A percentile compares a stretch with the other conserved stretches of the same genome.
These are phyloP conservation scores for Rhamnusium bicolor DNA, from an alignment of 2,888 invertebrate species.

Conservation along the genomic window DNA sequence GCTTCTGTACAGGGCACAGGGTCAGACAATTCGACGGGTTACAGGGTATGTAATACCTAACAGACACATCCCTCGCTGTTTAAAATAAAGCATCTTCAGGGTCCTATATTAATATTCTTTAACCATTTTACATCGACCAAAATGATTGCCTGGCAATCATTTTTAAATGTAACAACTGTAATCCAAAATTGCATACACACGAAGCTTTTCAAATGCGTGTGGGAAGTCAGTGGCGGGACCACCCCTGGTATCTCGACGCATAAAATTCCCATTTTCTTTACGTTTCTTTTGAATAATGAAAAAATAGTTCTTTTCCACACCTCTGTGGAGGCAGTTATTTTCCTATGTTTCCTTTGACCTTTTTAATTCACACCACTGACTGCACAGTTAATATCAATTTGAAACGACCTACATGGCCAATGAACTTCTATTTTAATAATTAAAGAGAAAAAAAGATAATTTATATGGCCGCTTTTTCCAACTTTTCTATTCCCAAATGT, in stretches of 20 bases:
- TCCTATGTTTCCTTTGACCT: not conserved
- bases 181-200: not conserved
- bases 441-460: not conserved
- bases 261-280: not conserved
- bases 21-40: too few relatives aligned
- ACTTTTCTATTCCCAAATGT: slow-evolving; percentile 1
- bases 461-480: not conserved
- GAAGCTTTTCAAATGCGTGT: not conserved
- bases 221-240: not conserved
- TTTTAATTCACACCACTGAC: not conserved
- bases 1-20: too few relatives aligned
- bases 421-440: not conserved
- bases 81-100: too few relatives aligned
- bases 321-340: not conserved
- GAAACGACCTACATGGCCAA: not conserved
- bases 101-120: too few relatives aligned
- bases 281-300: not conserved
- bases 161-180: too few relatives aligned
- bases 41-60: too few relatives aligned
- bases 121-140: too few relatives aligned
- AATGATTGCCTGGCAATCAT: too few relatives aligned
- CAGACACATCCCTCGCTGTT: too few relatives aligned
- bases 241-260: not conserved
- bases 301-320: not conserved
- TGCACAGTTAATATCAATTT: not conserved